Evolutionary conservation across 2,113 vertebrate genomes (phyloP).

Genomic region (Vidua macroura): DNA sequence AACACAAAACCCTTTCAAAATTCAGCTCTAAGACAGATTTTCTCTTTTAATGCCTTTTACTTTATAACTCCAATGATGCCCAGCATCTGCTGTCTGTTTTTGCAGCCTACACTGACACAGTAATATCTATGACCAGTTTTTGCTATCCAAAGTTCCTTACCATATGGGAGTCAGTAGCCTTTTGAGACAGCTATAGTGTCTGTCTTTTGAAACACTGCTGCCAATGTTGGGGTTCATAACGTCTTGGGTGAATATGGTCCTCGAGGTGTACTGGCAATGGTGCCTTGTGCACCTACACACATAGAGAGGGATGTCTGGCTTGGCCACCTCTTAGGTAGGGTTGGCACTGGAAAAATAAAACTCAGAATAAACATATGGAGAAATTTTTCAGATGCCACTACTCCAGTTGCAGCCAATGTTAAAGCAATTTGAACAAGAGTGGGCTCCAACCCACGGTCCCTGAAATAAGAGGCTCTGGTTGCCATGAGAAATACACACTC

Average conservation of each 20-base stretch:
- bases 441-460: neutral
- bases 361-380: neutral
- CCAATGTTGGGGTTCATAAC: neutral
- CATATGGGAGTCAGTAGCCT: neutral
- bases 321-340: neutral
- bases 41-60: constrained; percentile 17
- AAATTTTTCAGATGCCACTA: neutral
- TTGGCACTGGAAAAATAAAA: neutral
- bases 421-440: neutral
- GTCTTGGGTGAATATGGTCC: neutral
- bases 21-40: neutral
- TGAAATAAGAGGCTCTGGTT: neutral
- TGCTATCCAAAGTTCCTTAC: neutral
- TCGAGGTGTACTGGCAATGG: accelerated
- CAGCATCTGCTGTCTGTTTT: constrained; percentile 8
- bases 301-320: accelerated
- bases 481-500: accelerated
- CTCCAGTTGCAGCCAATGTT: neutral
- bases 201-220: neutral
- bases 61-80: constrained; percentile 7
- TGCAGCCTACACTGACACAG: neutral
- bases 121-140: neutral
- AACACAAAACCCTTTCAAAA: constrained; percentile 1
- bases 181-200: neutral
- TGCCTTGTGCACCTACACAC: neutral